Conservation (phyloP, 2,113 vertebrate species). For the Motacilla alba region DNA sequence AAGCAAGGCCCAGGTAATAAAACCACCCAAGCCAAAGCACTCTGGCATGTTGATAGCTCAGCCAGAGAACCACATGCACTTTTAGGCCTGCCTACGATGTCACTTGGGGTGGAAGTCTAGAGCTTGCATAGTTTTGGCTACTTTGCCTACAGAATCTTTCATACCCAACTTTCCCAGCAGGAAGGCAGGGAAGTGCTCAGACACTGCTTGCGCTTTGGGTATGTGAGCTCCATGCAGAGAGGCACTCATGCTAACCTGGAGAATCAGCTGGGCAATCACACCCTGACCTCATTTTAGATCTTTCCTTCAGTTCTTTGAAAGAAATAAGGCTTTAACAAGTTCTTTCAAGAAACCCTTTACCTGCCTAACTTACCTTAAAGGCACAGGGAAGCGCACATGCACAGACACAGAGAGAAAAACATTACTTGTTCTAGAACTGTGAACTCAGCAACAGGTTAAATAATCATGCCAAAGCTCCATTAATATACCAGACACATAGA, state of each 20-base stretch:
- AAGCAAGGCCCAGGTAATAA: not conserved
- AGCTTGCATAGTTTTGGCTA: not conserved
- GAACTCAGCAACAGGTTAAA: constrained; percentile 27
- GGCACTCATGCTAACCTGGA: not conserved
- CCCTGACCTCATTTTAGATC: not conserved
- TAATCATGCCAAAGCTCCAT: constrained; percentile 42
- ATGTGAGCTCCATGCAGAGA: not conserved
- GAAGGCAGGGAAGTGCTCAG: not conserved
- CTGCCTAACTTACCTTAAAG: constrained; percentile 24
- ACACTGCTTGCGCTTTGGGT: not conserved
- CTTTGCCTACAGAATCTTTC: not conserved
- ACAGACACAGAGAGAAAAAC: not conserved
- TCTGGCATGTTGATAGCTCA: not conserved
- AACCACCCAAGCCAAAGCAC: not conserved
- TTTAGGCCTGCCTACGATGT: not conserved
- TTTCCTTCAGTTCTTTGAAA: not conserved
- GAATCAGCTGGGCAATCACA: not conserved
- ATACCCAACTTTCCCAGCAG: not conserved
- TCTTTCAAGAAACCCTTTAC: not conserved
- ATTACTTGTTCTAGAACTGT: not conserved
- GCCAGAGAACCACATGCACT: not conserved
- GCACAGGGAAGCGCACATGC: not conserved
- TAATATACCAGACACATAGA: constrained; percentile 68
- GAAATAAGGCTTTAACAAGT: not conserved
- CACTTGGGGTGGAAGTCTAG: not conserved